Evolutionary conservation across 2,888 invertebrate genomes (phyloP).

Genomic region (Noctua janthina): DNA sequence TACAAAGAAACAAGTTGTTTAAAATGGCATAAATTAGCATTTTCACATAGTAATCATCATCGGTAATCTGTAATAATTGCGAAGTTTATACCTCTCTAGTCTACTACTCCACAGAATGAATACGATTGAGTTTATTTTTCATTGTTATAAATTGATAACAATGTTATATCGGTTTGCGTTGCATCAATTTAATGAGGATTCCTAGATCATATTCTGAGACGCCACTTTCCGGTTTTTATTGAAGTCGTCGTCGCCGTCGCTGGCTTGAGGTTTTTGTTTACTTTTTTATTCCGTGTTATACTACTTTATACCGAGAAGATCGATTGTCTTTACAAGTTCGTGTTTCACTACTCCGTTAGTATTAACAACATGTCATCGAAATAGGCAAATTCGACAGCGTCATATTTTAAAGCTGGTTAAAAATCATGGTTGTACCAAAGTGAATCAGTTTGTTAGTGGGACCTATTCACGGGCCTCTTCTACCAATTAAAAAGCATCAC

Average conservation of each 20-base stretch:
- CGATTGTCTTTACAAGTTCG: not conserved
- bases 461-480: not conserved
- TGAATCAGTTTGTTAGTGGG: not conserved
- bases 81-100: slow-evolving; percentile 33
- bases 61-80: slow-evolving; percentile 32
- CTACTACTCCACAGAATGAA: slow-evolving; percentile 1
- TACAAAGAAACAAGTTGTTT: slow-evolving; percentile 46
- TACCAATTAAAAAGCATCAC: slow-evolving; percentile 15
- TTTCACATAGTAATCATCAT: slow-evolving; percentile 38
- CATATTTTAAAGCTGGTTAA: not conserved
- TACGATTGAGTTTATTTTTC: slow-evolving; percentile 30
- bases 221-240: slow-evolving; percentile 14
- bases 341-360: not conserved
- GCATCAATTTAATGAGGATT: slow-evolving; percentile 4
- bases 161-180: slow-evolving; percentile 12
- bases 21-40: slow-evolving; percentile 57
- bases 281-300: slow-evolving; percentile 6
- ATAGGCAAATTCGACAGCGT: not conserved
- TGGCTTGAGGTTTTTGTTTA: not conserved
- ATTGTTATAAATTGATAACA: slow-evolving; percentile 26
- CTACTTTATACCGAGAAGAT: slow-evolving; percentile 2
- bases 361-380: not conserved
- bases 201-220: not conserved
- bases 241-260: not conserved
- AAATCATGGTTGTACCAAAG: not conserved